These are phyloP conservation scores for Proteles cristata DNA, from an alignment of 2,113 vertebrate species.

Conservation along the genomic window DNA sequence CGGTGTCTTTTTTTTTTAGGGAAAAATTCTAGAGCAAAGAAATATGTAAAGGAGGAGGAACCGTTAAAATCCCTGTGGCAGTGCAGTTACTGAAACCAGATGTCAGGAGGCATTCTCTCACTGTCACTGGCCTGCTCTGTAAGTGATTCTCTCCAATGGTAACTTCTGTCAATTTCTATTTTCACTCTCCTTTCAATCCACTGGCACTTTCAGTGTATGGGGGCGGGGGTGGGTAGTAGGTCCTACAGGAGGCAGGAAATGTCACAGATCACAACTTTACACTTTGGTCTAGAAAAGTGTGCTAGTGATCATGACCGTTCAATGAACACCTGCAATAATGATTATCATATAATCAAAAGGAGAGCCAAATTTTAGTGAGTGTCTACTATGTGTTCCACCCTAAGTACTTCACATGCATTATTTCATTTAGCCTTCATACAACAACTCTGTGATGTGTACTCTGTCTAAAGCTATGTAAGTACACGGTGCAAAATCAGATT, in stretches of 20 bases:
- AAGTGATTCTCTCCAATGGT: not conserved
- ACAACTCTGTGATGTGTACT: not conserved
- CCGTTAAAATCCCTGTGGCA: not conserved
- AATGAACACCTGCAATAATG: not conserved
- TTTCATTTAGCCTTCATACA: conserved; percentile 11
- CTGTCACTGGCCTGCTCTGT: not conserved
- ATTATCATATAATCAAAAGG: not conserved
- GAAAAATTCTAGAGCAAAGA: not conserved
- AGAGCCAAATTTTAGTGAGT: not conserved
- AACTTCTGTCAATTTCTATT: conserved; percentile 31
- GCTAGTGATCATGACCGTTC: not conserved
- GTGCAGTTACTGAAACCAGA: not conserved
- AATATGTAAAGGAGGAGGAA: not conserved
- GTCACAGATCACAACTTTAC: not conserved
- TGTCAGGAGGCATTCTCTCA: not conserved
- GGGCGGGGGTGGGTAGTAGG: not conserved
- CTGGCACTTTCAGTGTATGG: not conserved
- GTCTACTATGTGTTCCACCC: not conserved
- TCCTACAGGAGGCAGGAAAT: not conserved
- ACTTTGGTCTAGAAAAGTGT: not conserved
- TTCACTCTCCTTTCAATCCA: not conserved
- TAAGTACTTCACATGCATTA: not conserved
- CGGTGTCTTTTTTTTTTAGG: not conserved
- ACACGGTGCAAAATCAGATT: not conserved
- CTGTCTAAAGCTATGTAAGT: not conserved